Conservation (phyloP, 2,888 invertebrate species). For the Pristionchus maxplancki region DNA sequence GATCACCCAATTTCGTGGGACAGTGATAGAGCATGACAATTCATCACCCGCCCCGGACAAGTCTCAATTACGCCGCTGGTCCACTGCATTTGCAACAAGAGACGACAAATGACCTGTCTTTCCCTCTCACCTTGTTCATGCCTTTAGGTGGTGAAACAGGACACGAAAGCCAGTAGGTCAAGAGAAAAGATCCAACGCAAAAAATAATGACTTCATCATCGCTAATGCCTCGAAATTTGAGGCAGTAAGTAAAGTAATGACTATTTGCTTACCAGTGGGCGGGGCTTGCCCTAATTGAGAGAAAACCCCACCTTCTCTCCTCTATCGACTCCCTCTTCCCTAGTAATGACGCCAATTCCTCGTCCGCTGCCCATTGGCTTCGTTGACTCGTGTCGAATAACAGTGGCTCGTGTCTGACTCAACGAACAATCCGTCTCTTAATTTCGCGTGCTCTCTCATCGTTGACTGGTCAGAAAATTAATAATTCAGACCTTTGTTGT, state of each 20-base stretch:
- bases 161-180: too few relatives aligned
- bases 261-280: neutral
- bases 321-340: neutral
- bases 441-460: neutral
- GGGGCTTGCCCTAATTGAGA: neutral
- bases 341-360: neutral
- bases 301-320: neutral
- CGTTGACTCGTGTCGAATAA: neutral
- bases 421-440: too few relatives aligned
- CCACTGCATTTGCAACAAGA: constrained; percentile 25
- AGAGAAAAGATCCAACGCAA: too few relatives aligned
- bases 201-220: too few relatives aligned
- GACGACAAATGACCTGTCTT: too few relatives aligned
- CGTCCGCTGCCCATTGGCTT: neutral
- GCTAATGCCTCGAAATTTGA: too few relatives aligned
- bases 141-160: too few relatives aligned
- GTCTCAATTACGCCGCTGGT: neutral
- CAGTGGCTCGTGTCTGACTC: too few relatives aligned
- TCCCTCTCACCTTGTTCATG: too few relatives aligned
- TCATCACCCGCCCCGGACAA: neutral
- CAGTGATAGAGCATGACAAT: too few relatives aligned
- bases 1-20: neutral
- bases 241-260: too few relatives aligned
- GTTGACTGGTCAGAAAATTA: neutral
- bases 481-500: too few relatives aligned